phyloP scores from a whole-genome alignment of 2,888 invertebrate species.

The Rhimphoctona megacephalus region DNA sequence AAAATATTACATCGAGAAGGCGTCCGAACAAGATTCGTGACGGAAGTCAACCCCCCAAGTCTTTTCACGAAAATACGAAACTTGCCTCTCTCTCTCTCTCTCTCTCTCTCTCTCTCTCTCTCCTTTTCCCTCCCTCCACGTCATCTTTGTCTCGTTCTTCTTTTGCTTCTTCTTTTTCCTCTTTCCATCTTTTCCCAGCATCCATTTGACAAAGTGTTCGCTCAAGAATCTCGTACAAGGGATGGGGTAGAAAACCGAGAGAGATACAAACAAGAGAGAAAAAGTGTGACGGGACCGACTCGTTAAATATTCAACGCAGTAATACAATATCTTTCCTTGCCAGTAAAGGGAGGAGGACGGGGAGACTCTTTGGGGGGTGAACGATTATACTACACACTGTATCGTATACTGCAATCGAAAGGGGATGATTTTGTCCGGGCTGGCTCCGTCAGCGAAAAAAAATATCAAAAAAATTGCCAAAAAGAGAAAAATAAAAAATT shows the following conservation, averaged over 20 bases:
- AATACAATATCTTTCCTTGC: conserved; percentile 85
- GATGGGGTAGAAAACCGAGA: conserved; percentile 51
- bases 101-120: conserved; percentile 27
- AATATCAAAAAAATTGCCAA: not conserved
- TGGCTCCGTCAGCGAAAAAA: conserved; percentile 8
- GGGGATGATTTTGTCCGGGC: conserved; percentile 30
- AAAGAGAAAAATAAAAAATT: not conserved
- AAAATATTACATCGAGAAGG: conserved; percentile 60
- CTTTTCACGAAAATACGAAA: conserved; percentile 43
- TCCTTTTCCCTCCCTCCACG: conserved; percentile 11
- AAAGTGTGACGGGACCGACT: conserved; percentile 79
- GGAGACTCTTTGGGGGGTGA: conserved; percentile 34
- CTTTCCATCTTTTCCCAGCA: conserved; percentile 37
- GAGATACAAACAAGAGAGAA: conserved; percentile 73
- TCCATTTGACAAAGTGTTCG: conserved; percentile 52
- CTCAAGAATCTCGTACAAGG: conserved; percentile 47
- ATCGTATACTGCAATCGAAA: conserved; percentile 57
- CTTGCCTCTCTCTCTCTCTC: not conserved
- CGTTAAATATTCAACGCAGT: conserved; percentile 86
- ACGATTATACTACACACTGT: conserved; percentile 63
- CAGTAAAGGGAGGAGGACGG: conserved; percentile 47
- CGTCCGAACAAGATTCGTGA: conserved; percentile 57
- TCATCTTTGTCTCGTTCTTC: not conserved
- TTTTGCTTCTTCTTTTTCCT: conserved; percentile 11
- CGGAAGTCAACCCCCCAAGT: conserved; percentile 39